These are phyloP conservation scores for Labroides dimidiatus DNA, from an alignment of 2,797 vertebrate genomes.

Conservation along the genomic window DNA sequence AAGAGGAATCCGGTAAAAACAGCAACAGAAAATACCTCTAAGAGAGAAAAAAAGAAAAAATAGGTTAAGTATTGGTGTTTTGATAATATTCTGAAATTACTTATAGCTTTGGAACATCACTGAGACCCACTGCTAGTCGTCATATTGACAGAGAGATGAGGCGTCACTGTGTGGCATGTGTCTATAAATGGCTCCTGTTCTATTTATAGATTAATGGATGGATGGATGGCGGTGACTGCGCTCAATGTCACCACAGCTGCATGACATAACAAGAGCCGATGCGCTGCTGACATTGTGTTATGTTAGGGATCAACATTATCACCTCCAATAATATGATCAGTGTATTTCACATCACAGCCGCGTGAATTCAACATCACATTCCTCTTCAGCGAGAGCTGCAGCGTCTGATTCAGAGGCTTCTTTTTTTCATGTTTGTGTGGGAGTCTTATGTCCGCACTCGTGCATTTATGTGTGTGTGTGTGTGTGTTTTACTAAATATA, in stretches of 20 bases:
- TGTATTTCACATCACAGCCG: background rate
- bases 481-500: conserved; percentile 67
- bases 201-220: conserved; percentile 73
- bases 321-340: background rate
- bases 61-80: too few relatives aligned
- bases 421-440: conserved; percentile 41
- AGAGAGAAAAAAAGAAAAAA: background rate
- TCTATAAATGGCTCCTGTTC: conserved; percentile 69
- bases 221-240: conserved; percentile 49
- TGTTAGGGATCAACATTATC: conserved; percentile 8
- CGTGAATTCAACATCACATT: conserved; percentile 11
- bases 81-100: too few relatives aligned
- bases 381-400: background rate
- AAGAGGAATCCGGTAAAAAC: background rate
- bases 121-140: conserved; percentile 22
- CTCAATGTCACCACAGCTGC: conserved; percentile 59
- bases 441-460: conserved; percentile 38
- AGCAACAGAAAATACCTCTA: background rate
- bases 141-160: conserved; percentile 34
- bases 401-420: conserved; percentile 25
- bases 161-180: conserved; percentile 48
- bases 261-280: conserved; percentile 55
- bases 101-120: background rate
- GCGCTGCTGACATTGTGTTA: conserved; percentile 14
- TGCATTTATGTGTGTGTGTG: conserved; percentile 42